Percentiles rank a stretch among this genome's conserved stretches.
These are phyloP conservation scores for Eledona agricola DNA, from an alignment of 2,888 invertebrate genomes.

Conservation along the genomic window DNA sequence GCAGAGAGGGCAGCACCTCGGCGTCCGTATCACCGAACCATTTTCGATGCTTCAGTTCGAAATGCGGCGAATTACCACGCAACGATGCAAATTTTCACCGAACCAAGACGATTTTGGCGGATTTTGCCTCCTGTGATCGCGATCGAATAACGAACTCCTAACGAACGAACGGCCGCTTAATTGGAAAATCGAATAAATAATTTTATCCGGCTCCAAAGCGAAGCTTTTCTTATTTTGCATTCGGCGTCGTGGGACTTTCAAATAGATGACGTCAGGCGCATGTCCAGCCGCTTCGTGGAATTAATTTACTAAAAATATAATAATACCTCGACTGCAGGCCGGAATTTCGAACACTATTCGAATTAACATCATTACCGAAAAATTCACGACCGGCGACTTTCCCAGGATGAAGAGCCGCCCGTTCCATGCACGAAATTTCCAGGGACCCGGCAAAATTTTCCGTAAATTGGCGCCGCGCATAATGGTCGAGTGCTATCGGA, in stretches of 20 bases:
- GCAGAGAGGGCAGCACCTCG: slow-evolving; percentile 48
- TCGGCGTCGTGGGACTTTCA: slow-evolving; percentile 38
- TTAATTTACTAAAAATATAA: slow-evolving; percentile 47
- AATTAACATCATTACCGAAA: slow-evolving; percentile 1
- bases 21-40: slow-evolving; percentile 20
- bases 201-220: background rate
- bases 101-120: background rate
- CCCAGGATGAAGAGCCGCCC: too few species aligned
- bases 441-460: slow-evolving; percentile 10
- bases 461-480: slow-evolving; percentile 43
- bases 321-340: slow-evolving; percentile 20
- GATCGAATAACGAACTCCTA: too few species aligned
- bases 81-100: background rate
- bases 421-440: too few species aligned
- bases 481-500: slow-evolving; percentile 46
- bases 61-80: slow-evolving; percentile 5
- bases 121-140: too few species aligned
- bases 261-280: slow-evolving; percentile 41
- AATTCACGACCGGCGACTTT: background rate
- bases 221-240: slow-evolving; percentile 29
- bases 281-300: slow-evolving; percentile 41
- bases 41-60: slow-evolving; percentile 18
- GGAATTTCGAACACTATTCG: slow-evolving; percentile 30
- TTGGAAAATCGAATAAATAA: background rate
- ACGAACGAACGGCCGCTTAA: too few species aligned